Conservation (phyloP, 2,888 invertebrate species). For the Drosophila anceps region DNA sequence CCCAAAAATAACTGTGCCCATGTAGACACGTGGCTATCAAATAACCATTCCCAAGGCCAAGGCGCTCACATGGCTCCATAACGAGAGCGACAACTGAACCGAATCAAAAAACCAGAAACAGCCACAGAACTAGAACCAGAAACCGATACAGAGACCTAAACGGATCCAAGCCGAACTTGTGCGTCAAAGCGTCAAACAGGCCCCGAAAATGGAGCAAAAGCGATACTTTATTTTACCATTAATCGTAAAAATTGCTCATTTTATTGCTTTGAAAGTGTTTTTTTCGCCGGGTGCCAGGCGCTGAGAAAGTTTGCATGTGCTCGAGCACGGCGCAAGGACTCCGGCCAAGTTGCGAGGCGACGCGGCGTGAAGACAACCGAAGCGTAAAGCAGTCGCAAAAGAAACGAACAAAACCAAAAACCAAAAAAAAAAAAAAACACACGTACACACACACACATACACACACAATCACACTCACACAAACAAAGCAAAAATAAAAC, state of each 20-base stretch:
- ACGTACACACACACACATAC: too few relatives aligned
- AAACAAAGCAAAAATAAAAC: not conserved
- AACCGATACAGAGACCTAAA: not conserved
- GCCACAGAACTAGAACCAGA: constrained; percentile 2
- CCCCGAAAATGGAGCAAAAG: constrained; percentile 27
- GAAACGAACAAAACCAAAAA: constrained; percentile 5
- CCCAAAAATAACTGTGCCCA: constrained; percentile 31
- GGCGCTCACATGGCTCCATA: constrained; percentile 24
- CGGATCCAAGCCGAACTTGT: constrained; percentile 13
- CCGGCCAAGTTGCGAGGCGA: constrained; percentile 13
- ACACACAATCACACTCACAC: not conserved
- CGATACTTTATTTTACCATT: constrained; percentile 73
- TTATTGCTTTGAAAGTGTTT: constrained; percentile 71
- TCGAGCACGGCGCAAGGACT: constrained; percentile 5
- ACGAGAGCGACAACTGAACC: constrained; percentile 4
- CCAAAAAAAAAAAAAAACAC: constrained; percentile 8
- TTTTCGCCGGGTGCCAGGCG: constrained; percentile 31
- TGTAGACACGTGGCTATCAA: constrained; percentile 42
- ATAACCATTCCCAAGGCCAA: constrained; percentile 22
- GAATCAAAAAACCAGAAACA: not conserved
- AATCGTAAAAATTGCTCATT: constrained; percentile 72
- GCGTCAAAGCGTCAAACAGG: constrained; percentile 40
- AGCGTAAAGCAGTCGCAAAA: constrained; percentile 41
- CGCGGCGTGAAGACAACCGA: constrained; percentile 36
- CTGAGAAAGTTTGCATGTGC: constrained; percentile 64